Evolutionary conservation across 2,888 invertebrate species (phyloP).

Genomic region (Leptura quadrifasciata): DNA sequence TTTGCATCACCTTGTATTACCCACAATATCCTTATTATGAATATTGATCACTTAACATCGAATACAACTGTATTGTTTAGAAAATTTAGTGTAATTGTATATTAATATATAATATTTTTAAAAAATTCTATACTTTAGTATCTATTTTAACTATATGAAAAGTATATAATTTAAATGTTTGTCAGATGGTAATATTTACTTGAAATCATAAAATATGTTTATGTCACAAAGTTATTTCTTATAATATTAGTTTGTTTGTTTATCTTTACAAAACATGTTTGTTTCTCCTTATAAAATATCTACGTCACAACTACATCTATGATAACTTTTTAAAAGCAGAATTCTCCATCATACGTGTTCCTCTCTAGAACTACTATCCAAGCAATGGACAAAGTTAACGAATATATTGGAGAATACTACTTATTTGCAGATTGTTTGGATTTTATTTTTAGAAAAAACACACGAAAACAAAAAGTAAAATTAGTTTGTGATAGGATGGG

Average conservation of each 20-base stretch:
- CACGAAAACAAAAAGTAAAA: too few relatives aligned
- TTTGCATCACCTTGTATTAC: conserved; percentile 14
- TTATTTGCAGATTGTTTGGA: too few relatives aligned
- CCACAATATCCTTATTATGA: neutral
- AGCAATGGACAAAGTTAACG: too few relatives aligned
- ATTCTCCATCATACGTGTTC: too few relatives aligned
- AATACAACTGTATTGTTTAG: conserved; percentile 39
- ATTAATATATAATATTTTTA: conserved; percentile 37
- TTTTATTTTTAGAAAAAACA: too few relatives aligned
- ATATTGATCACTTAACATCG: conserved; percentile 42
- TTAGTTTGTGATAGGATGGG: too few relatives aligned
- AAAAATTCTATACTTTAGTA: conserved; percentile 12
- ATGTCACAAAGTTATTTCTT: conserved; percentile 16
- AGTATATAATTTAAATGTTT: conserved; percentile 9
- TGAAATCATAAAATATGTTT: conserved; percentile 26
- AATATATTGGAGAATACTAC: too few relatives aligned
- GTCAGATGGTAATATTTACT: conserved; percentile 15
- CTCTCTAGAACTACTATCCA: too few relatives aligned
- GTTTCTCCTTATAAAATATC: too few relatives aligned
- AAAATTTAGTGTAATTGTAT: conserved; percentile 26
- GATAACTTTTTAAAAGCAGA: too few relatives aligned
- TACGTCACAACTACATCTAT: too few relatives aligned
- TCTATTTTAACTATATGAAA: neutral
- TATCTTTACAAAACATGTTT: too few relatives aligned
- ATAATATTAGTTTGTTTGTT: neutral